Percentiles rank a stretch among this genome's conserved stretches.
Evolutionary conservation across 2,797 vertebrate species (phyloP).

Genomic region (Chrysocyon brachyurus): DNA sequence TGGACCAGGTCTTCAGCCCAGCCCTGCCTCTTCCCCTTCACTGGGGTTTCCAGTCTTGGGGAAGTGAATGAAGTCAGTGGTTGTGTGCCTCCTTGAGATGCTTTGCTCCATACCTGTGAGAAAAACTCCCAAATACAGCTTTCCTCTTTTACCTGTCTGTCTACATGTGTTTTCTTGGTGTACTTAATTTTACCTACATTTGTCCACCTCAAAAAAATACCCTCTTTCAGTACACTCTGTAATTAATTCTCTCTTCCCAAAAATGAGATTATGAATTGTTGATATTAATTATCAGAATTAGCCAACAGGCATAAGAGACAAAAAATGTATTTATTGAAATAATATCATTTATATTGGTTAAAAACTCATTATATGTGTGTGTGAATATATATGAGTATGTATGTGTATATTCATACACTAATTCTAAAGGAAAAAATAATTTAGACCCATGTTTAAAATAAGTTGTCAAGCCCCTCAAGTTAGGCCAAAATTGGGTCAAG

Average conservation of each 20-base stretch:
- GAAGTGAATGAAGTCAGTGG: not conserved
- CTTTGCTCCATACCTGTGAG: not conserved
- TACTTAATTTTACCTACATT: not conserved
- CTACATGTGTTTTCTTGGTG: not conserved
- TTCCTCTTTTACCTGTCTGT: not conserved
- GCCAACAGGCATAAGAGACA: not conserved
- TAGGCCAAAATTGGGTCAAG: not conserved
- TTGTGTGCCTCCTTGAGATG: not conserved
- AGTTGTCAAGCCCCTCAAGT: not conserved
- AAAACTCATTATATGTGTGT: not conserved
- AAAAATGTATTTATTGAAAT: slow-evolving; percentile 27
- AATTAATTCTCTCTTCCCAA: not conserved
- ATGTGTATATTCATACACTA: not conserved
- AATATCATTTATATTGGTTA: not conserved
- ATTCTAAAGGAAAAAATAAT: not conserved
- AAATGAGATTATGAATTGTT: not conserved
- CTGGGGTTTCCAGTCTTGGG: not conserved
- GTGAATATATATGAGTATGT: not conserved
- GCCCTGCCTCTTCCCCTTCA: not conserved
- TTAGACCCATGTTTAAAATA: not conserved
- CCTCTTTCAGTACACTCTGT: not conserved
- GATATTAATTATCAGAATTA: slow-evolving; percentile 35
- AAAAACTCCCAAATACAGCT: not conserved
- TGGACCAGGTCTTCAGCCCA: not conserved
- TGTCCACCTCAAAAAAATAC: not conserved